Base-by-base conservation (phyloP, 92 coral and sea anemone genomes). In the Pocillopora grandis region DNA sequence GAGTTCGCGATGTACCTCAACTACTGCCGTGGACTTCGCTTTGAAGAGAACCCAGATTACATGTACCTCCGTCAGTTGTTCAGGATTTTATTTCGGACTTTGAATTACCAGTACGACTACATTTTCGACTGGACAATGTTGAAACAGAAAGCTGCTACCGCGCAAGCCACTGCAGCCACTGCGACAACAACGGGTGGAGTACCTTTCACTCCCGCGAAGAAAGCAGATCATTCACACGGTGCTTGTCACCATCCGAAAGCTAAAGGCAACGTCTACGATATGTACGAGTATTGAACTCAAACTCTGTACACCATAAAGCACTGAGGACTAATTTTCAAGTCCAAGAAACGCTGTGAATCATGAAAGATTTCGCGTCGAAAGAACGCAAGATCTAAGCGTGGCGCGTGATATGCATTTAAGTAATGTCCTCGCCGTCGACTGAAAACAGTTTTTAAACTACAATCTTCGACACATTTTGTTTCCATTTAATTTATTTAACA, bases 121-220 rank as follows among this genome's bases (percentile, higher is more conserved):
- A 93, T 96, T 65, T 96, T 96, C 84, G 98, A 96, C 93, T 96
- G 98, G 98, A 96, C 98, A 11, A 96, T 96, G 98, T 81, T 96
- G 90, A 96, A 96, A 76, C 98, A 96, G 88, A 92, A 91, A 86
- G 98, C 96, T 2, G 95, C 98, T 2, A 42, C 52, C 52, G 52
- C 52, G 8, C 98, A 94, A 42, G 95, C 91, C 6, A 85, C 87
- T 57, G 93, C 97, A 14, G 85, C 87, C 17, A 86, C 92, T 10
- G 64, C 95, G 42, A 90, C 95, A 1, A 71, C 79, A 9, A 76
- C 93, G 42, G 77, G 90, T 23, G 89, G 89, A 78, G 90, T 80
- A 52, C 89, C 92, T 33, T 83, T 65, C 67, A 89, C 94, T n/a
- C 90, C 94, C 20, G 60, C 86, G 19, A 92, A 90, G 71, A 94